These are phyloP conservation scores for Melanaphis sacchari DNA, from an alignment of 1,140 invertebrate genomes.

Conservation along the genomic window DNA sequence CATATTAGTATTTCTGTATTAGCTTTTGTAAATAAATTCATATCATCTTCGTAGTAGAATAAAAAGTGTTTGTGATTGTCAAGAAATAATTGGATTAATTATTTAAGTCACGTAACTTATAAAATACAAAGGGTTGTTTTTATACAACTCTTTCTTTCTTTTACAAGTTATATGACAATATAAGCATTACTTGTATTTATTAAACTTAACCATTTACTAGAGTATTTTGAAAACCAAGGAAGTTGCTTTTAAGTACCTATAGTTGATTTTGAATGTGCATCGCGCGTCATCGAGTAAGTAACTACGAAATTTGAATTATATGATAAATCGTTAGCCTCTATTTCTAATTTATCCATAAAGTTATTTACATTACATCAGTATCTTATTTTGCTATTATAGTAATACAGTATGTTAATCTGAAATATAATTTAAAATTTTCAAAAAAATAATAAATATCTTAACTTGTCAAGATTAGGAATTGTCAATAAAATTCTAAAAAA, in stretches of 20 bases:
- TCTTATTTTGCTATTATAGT: too few species aligned
- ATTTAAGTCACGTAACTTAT: neutral
- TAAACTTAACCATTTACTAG: neutral
- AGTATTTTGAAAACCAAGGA: neutral
- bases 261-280: neutral
- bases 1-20: neutral
- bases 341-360: neutral
- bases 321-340: neutral
- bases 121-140: neutral
- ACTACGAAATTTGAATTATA: neutral
- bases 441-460: too few species aligned
- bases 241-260: neutral
- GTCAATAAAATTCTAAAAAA: too few species aligned
- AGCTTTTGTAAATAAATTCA: neutral
- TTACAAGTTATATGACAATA: neutral
- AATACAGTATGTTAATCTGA: too few species aligned
- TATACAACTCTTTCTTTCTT: neutral
- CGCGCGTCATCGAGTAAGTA: neutral
- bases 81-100: conserved; percentile 23
- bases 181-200: neutral
- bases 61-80: neutral
- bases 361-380: too few species aligned
- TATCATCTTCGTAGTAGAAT: neutral
- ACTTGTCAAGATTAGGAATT: too few species aligned
- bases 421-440: too few species aligned